Evolutionary conservation across 2,888 invertebrate species (phyloP).

Genomic region (Ashinkailepas kermadecensis): DNA sequence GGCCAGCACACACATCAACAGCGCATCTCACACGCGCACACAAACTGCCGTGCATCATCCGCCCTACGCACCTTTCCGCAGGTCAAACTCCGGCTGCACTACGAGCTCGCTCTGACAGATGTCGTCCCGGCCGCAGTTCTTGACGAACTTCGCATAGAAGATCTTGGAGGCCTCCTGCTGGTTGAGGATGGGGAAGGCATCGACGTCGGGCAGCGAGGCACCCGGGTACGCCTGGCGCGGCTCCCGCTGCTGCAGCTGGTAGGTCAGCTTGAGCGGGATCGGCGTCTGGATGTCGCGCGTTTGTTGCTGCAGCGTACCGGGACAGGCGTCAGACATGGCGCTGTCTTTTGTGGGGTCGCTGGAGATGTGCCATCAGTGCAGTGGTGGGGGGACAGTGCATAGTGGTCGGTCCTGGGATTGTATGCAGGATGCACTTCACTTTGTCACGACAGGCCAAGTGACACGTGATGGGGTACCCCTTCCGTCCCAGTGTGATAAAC

Average conservation of each 20-base stretch:
- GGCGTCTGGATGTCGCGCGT: conserved; percentile 82
- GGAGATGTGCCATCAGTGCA: too few relatives aligned
- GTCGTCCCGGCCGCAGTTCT: conserved; percentile 83
- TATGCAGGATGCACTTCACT: too few relatives aligned
- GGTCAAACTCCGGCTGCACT: conserved; percentile 33
- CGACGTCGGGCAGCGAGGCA: conserved; percentile 57
- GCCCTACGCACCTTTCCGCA: conserved; percentile 28
- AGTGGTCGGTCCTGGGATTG: too few relatives aligned
- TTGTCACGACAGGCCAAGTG: too few relatives aligned
- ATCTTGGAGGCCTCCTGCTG: conserved; percentile 66
- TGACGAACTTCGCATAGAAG: conserved; percentile 78
- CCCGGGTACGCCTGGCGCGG: conserved; percentile 48
- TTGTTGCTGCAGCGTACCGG: conserved; percentile 51
- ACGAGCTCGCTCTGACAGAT: conserved; percentile 74
- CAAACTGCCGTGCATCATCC: not conserved
- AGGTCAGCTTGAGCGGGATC: conserved; percentile 75
- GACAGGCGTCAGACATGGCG: too few relatives aligned
- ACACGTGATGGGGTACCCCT: too few relatives aligned
- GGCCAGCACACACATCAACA: too few relatives aligned
- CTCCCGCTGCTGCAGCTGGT: conserved; percentile 64
- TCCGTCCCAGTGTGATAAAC: too few relatives aligned
- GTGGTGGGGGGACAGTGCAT: too few relatives aligned
- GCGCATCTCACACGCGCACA: too few relatives aligned
- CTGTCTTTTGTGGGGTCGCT: too few relatives aligned
- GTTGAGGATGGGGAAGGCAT: conserved; percentile 78